Conservation (phyloP, 2,113 vertebrate genomes). For the Pagrus major region DNA sequence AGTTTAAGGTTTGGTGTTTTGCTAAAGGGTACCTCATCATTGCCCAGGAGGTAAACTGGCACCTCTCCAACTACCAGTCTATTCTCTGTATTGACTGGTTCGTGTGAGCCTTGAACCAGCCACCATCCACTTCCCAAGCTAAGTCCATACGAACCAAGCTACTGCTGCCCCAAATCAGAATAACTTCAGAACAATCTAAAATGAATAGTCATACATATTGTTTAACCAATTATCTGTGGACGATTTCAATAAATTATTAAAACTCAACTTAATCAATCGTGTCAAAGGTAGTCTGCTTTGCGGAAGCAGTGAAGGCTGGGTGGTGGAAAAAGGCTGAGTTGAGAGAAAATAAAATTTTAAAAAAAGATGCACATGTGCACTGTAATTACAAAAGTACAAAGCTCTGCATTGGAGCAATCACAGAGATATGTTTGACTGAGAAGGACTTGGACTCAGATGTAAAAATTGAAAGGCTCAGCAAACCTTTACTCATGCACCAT, state of each 20-base stretch:
- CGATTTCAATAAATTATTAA: neutral
- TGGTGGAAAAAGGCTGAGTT: neutral
- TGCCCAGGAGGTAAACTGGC: too few relatives aligned
- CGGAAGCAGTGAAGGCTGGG: neutral
- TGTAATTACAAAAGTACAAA: neutral
- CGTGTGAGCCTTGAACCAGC: too few relatives aligned
- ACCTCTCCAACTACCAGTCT: too few relatives aligned
- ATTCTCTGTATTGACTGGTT: too few relatives aligned
- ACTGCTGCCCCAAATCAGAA: too few relatives aligned
- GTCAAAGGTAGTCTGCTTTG: neutral
- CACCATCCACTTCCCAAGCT: too few relatives aligned
- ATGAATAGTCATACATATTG: neutral
- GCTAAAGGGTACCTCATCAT: too few relatives aligned
- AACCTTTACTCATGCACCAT: slow-evolving; percentile 46
- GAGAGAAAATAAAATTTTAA: neutral
- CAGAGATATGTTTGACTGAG: neutral
- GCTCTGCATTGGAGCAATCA: neutral
- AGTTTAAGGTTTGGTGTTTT: too few relatives aligned
- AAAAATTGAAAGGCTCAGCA: slow-evolving; percentile 45
- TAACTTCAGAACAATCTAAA: neutral
- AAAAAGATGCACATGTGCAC: neutral
- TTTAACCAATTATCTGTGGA: too few relatives aligned
- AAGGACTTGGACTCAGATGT: slow-evolving; percentile 14
- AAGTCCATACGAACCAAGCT: too few relatives aligned
- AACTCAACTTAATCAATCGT: neutral